Percentiles rank a stretch among this genome's conserved stretches.
These are phyloP conservation scores for Dinocampus coccinellae DNA, from an alignment of 2,888 invertebrate species.

Conservation along the genomic window DNA sequence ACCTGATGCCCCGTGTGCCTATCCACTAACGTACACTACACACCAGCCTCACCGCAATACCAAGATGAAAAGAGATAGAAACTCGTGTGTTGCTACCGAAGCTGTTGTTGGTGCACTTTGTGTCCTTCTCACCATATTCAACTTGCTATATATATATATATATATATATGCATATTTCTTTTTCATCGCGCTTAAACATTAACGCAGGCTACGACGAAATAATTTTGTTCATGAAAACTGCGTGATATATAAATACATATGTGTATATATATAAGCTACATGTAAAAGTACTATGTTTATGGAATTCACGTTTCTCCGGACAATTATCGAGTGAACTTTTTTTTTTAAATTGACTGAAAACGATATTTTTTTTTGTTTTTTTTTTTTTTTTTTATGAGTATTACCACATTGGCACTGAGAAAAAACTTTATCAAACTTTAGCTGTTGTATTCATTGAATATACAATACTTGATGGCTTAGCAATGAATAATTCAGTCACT, in stretches of 20 bases:
- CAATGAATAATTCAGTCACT: constrained; percentile 30
- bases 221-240: not conserved
- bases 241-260: not conserved
- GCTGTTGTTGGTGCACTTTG: not conserved
- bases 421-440: constrained; percentile 28
- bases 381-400: not conserved
- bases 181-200: not conserved
- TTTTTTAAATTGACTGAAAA: not conserved
- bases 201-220: not conserved
- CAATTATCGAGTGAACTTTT: constrained; percentile 8
- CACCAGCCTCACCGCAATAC: constrained; percentile 25
- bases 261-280: too few species aligned
- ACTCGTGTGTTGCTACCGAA: constrained; percentile 15
- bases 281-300: not conserved
- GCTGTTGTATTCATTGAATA: constrained; percentile 24
- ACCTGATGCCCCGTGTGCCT: not conserved
- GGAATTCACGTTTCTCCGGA: constrained; percentile 9
- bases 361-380: not conserved
- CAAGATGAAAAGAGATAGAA: constrained; percentile 16
- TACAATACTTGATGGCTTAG: constrained; percentile 21
- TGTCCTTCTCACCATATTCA: too few species aligned
- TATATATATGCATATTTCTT: not conserved
- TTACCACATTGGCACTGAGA: not conserved
- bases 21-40: constrained; percentile 8
- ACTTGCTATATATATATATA: not conserved